Evolutionary conservation across 2,888 invertebrate species (phyloP).

Genomic region (Drosophila vallismaia): DNA sequence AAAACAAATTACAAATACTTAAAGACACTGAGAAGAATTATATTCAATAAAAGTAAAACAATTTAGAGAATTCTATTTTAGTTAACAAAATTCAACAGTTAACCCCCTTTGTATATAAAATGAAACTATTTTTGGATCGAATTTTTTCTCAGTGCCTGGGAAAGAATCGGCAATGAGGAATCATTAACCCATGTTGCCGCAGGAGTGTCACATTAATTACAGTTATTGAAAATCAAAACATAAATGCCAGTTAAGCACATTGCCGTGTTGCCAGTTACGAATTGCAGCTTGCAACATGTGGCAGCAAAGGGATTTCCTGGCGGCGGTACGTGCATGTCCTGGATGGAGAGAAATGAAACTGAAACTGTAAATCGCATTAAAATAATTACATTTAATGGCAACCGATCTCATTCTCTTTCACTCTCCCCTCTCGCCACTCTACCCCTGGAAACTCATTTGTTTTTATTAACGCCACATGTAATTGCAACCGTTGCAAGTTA

Average conservation of each 20-base stretch:
- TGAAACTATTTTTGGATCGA: too few relatives aligned
- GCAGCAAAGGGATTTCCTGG: not conserved
- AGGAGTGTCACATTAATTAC: constrained; percentile 49
- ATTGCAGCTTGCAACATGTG: constrained; percentile 5
- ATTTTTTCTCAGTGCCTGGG: not conserved
- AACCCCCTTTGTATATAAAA: too few relatives aligned
- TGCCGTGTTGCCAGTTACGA: constrained; percentile 33
- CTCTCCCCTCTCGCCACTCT: not conserved
- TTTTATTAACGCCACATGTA: constrained; percentile 71
- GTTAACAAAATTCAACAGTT: too few relatives aligned
- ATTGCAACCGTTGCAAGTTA: constrained; percentile 52
- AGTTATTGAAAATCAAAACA: constrained; percentile 63
- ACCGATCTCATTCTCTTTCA: constrained; percentile 54
- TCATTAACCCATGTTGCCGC: constrained; percentile 18
- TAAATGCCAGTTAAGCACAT: constrained; percentile 54
- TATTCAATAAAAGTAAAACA: not conserved
- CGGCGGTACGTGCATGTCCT: constrained; percentile 3
- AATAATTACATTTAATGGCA: constrained; percentile 77
- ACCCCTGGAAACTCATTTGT: constrained; percentile 65
- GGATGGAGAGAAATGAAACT: constrained; percentile 39
- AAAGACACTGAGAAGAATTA: not conserved
- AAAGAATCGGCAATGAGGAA: not conserved
- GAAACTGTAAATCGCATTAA: constrained; percentile 72
- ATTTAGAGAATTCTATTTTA: not conserved
- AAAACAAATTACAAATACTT: not conserved